A percentile compares a stretch with the other conserved stretches of the same genome.
Conservation (phyloP, 2,888 invertebrate species). For the Coenonympha arcania region DNA sequence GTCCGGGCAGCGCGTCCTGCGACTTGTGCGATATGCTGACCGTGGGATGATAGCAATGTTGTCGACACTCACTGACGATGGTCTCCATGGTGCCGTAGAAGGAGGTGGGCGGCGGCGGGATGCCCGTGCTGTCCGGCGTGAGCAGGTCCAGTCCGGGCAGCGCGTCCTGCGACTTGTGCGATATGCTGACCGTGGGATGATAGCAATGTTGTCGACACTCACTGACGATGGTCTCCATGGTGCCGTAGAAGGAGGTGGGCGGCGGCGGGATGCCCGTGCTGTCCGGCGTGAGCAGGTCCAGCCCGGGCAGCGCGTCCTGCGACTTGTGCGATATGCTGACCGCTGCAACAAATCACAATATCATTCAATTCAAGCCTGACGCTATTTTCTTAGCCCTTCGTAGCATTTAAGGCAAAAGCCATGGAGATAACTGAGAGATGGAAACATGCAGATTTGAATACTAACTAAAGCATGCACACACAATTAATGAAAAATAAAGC, state of each 20-base stretch:
- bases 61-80: slow-evolving; percentile 39
- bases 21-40: slow-evolving; percentile 48
- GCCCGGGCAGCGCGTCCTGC: slow-evolving; percentile 59
- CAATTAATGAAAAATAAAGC: no score
- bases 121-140: slow-evolving; percentile 53
- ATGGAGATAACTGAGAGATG: no score
- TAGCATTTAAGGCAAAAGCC: no score
- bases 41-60: background rate
- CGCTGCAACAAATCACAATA: slow-evolving; percentile 40
- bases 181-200: slow-evolving; percentile 28
- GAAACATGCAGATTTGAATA: no score
- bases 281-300: slow-evolving; percentile 60
- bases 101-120: slow-evolving; percentile 55
- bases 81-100: slow-evolving; percentile 61
- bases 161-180: slow-evolving; percentile 58
- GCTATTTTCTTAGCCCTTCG: no score
- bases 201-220: slow-evolving; percentile 10
- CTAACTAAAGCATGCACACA: no score
- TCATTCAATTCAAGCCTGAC: no score
- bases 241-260: slow-evolving; percentile 64
- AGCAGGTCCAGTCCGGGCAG: slow-evolving; percentile 62
- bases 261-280: slow-evolving; percentile 55
- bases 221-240: slow-evolving; percentile 52
- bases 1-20: slow-evolving; percentile 59
- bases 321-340: slow-evolving; percentile 52